Base-by-base conservation (phyloP, 2,797 vertebrate genomes). In the Gadopsis marmoratus region DNA sequence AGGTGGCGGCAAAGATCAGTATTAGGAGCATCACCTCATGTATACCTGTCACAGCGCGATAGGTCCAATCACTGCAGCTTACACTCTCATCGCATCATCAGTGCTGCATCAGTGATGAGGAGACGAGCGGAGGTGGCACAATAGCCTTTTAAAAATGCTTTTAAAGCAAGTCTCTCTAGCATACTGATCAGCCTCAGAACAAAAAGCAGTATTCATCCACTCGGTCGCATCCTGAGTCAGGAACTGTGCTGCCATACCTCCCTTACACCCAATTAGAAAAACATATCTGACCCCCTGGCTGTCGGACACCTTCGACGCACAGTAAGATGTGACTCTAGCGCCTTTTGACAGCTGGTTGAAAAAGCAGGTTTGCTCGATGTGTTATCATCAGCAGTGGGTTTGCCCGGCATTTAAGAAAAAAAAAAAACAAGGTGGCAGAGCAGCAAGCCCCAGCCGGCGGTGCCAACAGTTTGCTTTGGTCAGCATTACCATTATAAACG, bases 111-210 rank as follows among this genome's bases (percentile, higher is more conserved):
- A 81, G 53, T 33, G 79, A 89, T 58, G 76, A 81, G 70, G 66
- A 66, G 75, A 78, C 43, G 69, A 73, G 67, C 16, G 14, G 72
- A 81, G 84, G 79, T 79, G 76, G 85, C 77, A 91, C 83, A 87
- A 87, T 82, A 79, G 81, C 80, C 74, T 84, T 90, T 88, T 83
- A 82, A 91, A 91, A 83, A 81, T 58, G 79, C 74, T 85, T 86
- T 78, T 69, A 81, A 87, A 84, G 76, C 43, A 37, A 51, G 39
- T 66, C 60, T 47, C 74, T 54, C 43, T 16, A 6, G 79, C 78
- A 88, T 88, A 80, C 84, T 76, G 82, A 93, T 74, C 76, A 89
- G 79, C 82, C 7, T 67, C 23, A 39, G 81, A 89, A 88, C 67
- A 83, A 83, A 89, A 77, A 61, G 78, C 39, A 73, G 59, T 41